phyloP scores from a whole-genome alignment of 2,797 vertebrate genomes.

The Denticeps clupeoides region DNA sequence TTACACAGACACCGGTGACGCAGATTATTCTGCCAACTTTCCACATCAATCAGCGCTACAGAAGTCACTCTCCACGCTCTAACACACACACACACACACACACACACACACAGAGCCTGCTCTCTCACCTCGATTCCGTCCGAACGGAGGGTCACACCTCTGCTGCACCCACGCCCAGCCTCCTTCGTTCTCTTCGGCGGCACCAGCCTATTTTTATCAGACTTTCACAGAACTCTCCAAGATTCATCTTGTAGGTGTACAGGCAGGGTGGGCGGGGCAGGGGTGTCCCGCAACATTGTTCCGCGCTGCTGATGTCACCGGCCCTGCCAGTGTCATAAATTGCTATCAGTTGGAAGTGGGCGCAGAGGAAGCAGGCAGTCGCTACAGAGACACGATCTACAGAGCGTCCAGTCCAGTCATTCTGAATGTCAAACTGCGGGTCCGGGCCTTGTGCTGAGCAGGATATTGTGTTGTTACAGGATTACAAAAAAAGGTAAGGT shows the following conservation, averaged over 20 bases:
- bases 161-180: conserved; percentile 33
- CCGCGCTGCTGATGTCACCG: conserved; percentile 42
- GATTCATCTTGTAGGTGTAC: conserved; percentile 42
- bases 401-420: background rate
- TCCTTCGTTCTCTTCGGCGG: conserved; percentile 24
- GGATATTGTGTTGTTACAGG: no score
- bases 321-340: conserved; percentile 35
- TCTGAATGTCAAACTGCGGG: no score
- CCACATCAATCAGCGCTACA: conserved; percentile 44
- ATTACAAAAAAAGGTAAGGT: no score
- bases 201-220: conserved; percentile 76
- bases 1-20: conserved; percentile 15
- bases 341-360: conserved; percentile 35
- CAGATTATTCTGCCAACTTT: conserved; percentile 28
- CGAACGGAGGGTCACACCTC: conserved; percentile 21
- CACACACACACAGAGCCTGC: background rate
- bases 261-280: conserved; percentile 17
- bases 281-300: conserved; percentile 25
- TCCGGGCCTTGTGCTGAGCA: no score
- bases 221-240: conserved; percentile 68
- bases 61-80: no score
- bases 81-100: background rate
- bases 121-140: conserved; percentile 4
- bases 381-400: background rate
- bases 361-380: no score